phyloP scores from a whole-genome alignment of 1,140 invertebrate genomes.

The Diprion similis region DNA sequence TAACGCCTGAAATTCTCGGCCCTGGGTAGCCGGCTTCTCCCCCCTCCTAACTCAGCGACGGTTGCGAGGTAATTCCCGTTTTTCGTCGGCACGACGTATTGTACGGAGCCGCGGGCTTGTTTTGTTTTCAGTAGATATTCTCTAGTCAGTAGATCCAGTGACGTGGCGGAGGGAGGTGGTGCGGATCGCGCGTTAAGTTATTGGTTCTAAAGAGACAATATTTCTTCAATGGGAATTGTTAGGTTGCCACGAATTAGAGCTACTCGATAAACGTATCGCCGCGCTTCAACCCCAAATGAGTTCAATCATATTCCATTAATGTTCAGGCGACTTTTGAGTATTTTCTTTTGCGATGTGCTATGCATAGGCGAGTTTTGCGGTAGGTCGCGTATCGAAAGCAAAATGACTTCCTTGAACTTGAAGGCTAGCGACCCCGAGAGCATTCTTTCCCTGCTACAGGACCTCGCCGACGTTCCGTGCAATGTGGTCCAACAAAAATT shows the following conservation, averaged over 20 bases:
- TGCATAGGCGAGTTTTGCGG: constrained; percentile 12
- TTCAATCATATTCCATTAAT: neutral
- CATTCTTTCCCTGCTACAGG: constrained; percentile 41
- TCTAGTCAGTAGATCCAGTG: neutral
- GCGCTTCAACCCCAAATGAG: neutral
- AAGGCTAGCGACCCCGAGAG: constrained; percentile 17
- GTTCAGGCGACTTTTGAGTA: constrained; percentile 9
- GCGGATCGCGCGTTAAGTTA: too few relatives aligned
- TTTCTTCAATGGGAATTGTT: neutral
- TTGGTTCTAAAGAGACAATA: neutral
- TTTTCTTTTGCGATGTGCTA: constrained; percentile 9
- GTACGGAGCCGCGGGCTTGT: neutral
- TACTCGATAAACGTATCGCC: neutral
- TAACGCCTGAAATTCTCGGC: neutral
- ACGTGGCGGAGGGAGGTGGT: neutral
- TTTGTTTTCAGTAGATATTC: constrained; percentile 1
- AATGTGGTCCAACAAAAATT: constrained; percentile 44
- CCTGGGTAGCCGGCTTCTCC: neutral
- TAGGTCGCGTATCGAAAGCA: constrained; percentile 18
- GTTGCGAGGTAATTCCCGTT: neutral
- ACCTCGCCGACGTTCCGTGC: constrained; percentile 43
- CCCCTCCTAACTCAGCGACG: neutral
- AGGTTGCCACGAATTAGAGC: neutral
- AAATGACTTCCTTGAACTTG: constrained; percentile 20
- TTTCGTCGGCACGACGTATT: neutral